phyloP scores from a whole-genome alignment of 1,140 invertebrate species.

The Habropoda laboriosa region DNA sequence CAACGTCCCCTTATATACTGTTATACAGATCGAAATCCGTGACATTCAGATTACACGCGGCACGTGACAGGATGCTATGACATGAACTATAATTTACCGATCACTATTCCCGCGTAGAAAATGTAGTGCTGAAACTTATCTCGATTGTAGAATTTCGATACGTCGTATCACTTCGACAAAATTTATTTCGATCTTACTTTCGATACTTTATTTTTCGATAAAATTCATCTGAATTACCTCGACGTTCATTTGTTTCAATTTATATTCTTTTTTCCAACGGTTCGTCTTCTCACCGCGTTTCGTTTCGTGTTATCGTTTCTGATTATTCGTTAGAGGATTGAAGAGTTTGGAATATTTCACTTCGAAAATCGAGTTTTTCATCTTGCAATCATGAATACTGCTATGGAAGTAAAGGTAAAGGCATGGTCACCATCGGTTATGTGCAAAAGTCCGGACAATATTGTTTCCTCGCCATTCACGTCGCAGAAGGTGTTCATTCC shows the following conservation, averaged over 20 bases:
- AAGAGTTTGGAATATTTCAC: background rate
- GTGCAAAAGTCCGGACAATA: conserved; percentile 46
- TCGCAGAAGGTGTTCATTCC: conserved; percentile 42
- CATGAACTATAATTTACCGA: background rate
- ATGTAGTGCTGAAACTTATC: too few species aligned
- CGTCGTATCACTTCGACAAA: background rate
- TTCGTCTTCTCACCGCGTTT: background rate
- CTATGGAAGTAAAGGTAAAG: background rate
- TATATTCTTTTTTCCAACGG: background rate
- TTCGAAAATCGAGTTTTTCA: background rate
- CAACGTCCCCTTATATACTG: background rate
- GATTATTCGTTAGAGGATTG: background rate
- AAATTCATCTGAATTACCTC: too few species aligned
- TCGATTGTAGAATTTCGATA: background rate
- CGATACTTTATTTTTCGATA: background rate
- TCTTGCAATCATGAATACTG: conserved; percentile 12
- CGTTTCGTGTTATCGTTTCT: too few species aligned
- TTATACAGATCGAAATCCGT: background rate
- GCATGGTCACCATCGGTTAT: conserved; percentile 39
- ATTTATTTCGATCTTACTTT: background rate
- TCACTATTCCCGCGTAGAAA: background rate
- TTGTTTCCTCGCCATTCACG: conserved; percentile 46
- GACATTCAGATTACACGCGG: conserved; percentile 7
- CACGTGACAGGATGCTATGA: background rate
- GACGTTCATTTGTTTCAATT: background rate